A percentile compares a stretch with the other conserved stretches of the same genome.
Conservation (phyloP, 2,113 vertebrate species). For the Corydoras sp. region DNA sequence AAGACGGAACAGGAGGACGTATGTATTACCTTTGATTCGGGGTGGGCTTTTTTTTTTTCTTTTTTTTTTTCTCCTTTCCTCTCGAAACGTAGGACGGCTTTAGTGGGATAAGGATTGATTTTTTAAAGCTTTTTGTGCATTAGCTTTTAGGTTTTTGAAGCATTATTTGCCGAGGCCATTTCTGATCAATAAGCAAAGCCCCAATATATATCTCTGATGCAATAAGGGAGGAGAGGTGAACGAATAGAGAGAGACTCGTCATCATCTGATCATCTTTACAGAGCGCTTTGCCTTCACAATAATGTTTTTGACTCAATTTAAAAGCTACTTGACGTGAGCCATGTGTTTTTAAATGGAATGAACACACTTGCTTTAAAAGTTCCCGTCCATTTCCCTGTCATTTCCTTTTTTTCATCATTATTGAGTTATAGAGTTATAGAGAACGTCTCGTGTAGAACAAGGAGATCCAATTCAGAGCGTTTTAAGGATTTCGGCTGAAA, state of each 20-base stretch:
- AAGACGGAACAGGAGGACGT: constrained; percentile 71
- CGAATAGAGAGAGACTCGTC: constrained; percentile 16
- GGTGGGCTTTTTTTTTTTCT: constrained; percentile 39
- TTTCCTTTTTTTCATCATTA: neutral
- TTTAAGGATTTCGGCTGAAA: too few relatives aligned
- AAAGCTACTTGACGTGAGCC: constrained; percentile 17
- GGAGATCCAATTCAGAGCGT: too few relatives aligned
- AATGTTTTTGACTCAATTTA: constrained; percentile 23
- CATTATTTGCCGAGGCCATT: constrained; percentile 71
- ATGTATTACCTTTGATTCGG: constrained; percentile 75
- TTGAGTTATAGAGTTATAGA: too few relatives aligned
- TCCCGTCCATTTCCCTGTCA: constrained; percentile 8
- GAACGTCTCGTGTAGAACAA: too few relatives aligned
- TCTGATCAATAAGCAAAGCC: constrained; percentile 72
- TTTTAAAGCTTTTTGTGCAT: constrained; percentile 73
- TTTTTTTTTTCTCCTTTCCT: constrained; percentile 47
- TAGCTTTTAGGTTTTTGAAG: constrained; percentile 72
- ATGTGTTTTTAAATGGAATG: neutral
- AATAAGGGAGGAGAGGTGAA: constrained; percentile 46
- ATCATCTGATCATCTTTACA: constrained; percentile 7
- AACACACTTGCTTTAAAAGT: neutral
- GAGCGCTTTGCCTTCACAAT: constrained; percentile 23
- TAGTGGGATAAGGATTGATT: constrained; percentile 77
- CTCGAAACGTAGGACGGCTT: constrained; percentile 62
- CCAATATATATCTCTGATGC: constrained; percentile 70